Conservation (phyloP, 2,888 invertebrate species). For the Hartigia nigra region DNA sequence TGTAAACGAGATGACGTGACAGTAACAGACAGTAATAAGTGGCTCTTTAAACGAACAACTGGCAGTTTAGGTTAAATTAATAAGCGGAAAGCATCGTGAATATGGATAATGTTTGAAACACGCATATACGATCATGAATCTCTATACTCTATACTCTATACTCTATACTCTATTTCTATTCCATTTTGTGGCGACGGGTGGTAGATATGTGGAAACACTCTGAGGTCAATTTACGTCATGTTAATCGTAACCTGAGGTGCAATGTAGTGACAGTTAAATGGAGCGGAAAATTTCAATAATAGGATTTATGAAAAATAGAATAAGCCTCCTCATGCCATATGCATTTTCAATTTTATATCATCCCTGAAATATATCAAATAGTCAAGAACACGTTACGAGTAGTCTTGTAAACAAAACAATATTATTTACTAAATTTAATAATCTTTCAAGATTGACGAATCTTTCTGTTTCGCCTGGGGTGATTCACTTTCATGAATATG, state of each 20-base stretch:
- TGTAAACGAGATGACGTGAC: neutral
- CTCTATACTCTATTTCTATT: too few relatives aligned
- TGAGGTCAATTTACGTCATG: slow-evolving; percentile 34
- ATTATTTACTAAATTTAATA: neutral
- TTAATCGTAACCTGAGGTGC: slow-evolving; percentile 32
- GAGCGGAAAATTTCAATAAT: slow-evolving; percentile 30
- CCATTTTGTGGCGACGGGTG: slow-evolving; percentile 31
- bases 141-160: too few relatives aligned
- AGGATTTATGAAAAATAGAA: slow-evolving; percentile 28
- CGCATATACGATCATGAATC: neutral
- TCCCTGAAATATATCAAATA: neutral
- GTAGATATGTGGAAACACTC: slow-evolving; percentile 33
- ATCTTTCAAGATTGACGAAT: neutral
- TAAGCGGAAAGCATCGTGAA: neutral
- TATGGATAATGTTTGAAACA: neutral
- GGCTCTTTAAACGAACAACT: neutral
- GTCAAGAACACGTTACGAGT: neutral
- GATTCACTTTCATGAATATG: neutral
- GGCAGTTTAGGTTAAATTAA: neutral
- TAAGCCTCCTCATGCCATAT: neutral
- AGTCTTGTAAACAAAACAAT: neutral
- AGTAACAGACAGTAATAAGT: neutral
- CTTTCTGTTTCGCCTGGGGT: neutral
- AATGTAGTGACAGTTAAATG: slow-evolving; percentile 34
- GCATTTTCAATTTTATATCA: neutral